A percentile compares a stretch with the other conserved stretches of the same genome.
Conservation (phyloP, 2,888 invertebrate species). For the Alcis repandata region DNA sequence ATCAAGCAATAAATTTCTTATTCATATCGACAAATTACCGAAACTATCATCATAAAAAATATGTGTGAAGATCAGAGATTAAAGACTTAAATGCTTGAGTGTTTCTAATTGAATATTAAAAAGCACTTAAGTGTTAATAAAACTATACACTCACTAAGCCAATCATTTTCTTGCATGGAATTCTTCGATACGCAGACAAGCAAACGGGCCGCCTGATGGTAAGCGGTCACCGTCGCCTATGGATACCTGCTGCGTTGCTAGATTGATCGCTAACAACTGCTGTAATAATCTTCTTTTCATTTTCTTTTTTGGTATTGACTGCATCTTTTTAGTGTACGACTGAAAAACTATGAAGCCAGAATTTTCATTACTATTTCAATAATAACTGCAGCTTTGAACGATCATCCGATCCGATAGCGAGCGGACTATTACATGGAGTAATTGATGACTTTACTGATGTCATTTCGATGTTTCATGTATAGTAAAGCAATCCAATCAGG, state of each 20-base stretch:
- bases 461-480: too few relatives aligned
- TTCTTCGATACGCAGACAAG: not conserved
- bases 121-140: slow-evolving; percentile 7
- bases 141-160: not conserved
- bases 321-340: too few relatives aligned
- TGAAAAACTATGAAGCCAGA: not conserved
- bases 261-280: not conserved
- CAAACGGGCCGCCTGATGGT: too few relatives aligned
- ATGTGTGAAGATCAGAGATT: slow-evolving; percentile 18
- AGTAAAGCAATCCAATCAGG: too few relatives aligned
- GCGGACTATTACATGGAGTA: too few relatives aligned
- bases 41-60: slow-evolving; percentile 12
- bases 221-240: too few relatives aligned
- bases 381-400: too few relatives aligned
- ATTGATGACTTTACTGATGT: too few relatives aligned
- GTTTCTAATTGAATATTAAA: slow-evolving; percentile 18
- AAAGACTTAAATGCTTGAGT: slow-evolving; percentile 10
- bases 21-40: slow-evolving; percentile 15
- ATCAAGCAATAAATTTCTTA: slow-evolving; percentile 16
- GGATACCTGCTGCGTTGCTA: too few relatives aligned
- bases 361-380: too few relatives aligned
- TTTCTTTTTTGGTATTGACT: not conserved
- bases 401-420: too few relatives aligned
- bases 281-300: not conserved
- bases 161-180: not conserved